These are phyloP conservation scores for Sebastes hubbsi DNA, from an alignment of 2,797 vertebrate species.

Conservation along the genomic window DNA sequence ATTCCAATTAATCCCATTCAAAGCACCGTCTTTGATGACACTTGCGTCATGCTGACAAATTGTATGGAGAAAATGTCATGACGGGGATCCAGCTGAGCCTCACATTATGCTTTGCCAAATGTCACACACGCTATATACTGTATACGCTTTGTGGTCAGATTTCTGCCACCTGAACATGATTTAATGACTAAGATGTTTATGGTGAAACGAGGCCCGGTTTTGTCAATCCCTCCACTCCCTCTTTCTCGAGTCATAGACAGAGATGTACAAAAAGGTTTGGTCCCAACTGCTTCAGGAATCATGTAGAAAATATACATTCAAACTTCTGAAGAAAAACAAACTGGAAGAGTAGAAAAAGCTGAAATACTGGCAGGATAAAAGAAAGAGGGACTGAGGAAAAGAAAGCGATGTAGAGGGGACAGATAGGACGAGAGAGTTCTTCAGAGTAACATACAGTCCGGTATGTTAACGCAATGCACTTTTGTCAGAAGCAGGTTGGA, in stretches of 20 bases:
- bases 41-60: slow-evolving; percentile 23
- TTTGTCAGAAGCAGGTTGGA: slow-evolving; percentile 82
- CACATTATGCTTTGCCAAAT: slow-evolving; percentile 37
- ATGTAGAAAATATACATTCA: slow-evolving; percentile 95
- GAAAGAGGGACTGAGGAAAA: slow-evolving; percentile 26
- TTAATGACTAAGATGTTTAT: slow-evolving; percentile 40
- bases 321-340: slow-evolving; percentile 84
- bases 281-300: slow-evolving; percentile 86
- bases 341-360: slow-evolving; percentile 72
- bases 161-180: slow-evolving; percentile 32
- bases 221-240: slow-evolving; percentile 31
- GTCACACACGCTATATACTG: slow-evolving; percentile 22
- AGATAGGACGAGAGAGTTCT: slow-evolving; percentile 26
- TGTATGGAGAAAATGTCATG: slow-evolving; percentile 35
- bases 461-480: slow-evolving; percentile 88
- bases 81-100: slow-evolving; percentile 47
- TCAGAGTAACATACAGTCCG: slow-evolving; percentile 68
- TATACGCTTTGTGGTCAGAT: slow-evolving; percentile 29
- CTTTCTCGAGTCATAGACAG: slow-evolving; percentile 51
- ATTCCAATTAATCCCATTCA: slow-evolving; percentile 36
- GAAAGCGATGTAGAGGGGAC: slow-evolving; percentile 5
- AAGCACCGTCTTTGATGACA: slow-evolving; percentile 18
- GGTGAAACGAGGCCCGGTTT: slow-evolving; percentile 41
- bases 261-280: slow-evolving; percentile 84
- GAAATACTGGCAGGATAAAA: slow-evolving; percentile 24